Base-by-base conservation (phyloP, 2,113 vertebrate species). In the Spermophilus dauricus region DNA sequence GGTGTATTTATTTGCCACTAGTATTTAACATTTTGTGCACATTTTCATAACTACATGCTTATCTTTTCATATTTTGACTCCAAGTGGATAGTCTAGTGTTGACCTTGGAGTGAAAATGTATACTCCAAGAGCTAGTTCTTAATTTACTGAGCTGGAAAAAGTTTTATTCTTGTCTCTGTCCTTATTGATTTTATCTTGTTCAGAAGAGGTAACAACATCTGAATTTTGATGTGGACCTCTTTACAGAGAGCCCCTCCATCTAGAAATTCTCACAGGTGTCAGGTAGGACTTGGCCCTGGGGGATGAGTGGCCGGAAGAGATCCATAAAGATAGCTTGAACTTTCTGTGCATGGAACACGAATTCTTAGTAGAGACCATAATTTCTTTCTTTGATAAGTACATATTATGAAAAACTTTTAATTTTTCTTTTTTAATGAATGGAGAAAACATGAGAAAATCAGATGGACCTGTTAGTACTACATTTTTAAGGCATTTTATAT, bases 21-120 rank as follows among this genome's bases (percentile, higher is more conserved):
- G 97, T 98, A 98, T 98, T 98, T 98, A 98, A 97, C 96, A 96
- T 98, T 98, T 97, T 98, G 98, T 98, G 98, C 98, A 98, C 98
- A 97, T 94, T 98, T 98, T 97, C 96, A 95, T 77, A 37, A 93
- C 82, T 86, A 78, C 97, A 92, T 97, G 78, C 16, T 97, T 97
- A 97, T 73, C 87, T 98, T 97, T 96, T 82, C 45, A 94, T 96
- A 91, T 97, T 98, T 94, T 97, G 96, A 96, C 89, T 96, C 93
- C 82, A 69, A 97, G 94, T 92, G 65, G 96, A 78, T 67, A 67
- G 89, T 97, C 97, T 97, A 73, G 87, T 95, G 61, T 92, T 89
- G 53, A 93, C 92, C 93, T 97, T 95, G 93, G 98, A 96, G 95
- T 97, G 91, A 97, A 96, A 96, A 96, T n/a, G 72, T 97, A 82